These are phyloP conservation scores for Pogonomyrmex californicus DNA, from an alignment of 1,140 invertebrate genomes.

Conservation along the genomic window DNA sequence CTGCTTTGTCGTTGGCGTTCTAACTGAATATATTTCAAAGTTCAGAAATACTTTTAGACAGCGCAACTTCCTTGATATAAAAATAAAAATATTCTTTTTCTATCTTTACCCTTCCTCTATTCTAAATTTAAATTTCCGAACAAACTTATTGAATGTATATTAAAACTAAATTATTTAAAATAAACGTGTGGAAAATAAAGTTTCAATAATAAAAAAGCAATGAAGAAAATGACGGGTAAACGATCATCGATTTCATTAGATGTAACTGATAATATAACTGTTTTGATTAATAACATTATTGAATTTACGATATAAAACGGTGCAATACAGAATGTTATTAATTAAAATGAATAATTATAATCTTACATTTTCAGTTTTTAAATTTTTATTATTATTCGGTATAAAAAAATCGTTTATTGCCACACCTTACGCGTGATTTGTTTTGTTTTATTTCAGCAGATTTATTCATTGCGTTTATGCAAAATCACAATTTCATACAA, in stretches of 20 bases:
- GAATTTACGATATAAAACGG: neutral
- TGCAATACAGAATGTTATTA: neutral
- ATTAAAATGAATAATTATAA: neutral
- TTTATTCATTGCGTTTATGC: constrained; percentile 18
- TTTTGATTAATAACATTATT: constrained; percentile 13
- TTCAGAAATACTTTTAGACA: neutral
- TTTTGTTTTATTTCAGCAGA: neutral
- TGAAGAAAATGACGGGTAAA: neutral
- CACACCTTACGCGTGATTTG: neutral
- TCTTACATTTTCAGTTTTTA: neutral
- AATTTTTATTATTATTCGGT: neutral
- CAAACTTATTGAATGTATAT: neutral
- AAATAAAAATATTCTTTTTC: neutral
- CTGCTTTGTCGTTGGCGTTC: constrained; percentile 7
- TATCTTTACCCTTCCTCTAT: neutral
- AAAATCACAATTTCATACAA: constrained; percentile 25
- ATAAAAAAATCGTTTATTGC: neutral
- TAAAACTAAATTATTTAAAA: neutral
- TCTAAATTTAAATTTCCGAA: neutral
- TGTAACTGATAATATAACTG: neutral
- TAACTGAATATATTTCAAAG: neutral
- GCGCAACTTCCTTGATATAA: neutral
- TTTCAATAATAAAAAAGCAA: neutral
- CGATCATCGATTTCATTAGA: neutral
- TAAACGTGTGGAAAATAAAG: neutral